Evolutionary conservation across 2,113 vertebrate genomes (phyloP), one percentile per base, ranked within the genome.

Genomic region (Crypturellus undulatus): DNA sequence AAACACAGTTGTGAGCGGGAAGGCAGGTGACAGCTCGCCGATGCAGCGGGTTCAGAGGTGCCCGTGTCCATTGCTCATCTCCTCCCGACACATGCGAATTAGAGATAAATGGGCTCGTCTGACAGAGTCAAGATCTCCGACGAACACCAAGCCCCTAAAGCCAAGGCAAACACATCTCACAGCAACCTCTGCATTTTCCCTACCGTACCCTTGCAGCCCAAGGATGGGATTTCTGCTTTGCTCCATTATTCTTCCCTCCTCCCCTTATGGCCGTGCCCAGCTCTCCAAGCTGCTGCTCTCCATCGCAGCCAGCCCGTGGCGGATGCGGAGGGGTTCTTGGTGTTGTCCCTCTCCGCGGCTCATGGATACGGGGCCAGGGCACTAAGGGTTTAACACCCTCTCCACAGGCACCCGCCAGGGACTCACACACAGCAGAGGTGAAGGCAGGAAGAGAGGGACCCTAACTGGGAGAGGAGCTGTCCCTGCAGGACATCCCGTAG

Each of bases 91-190:
- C 80, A 38, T 0, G 2, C 6, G 62, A 40, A 6, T 62, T 21
- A n/a, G 93, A 34, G 82, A 58, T 8, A 30, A 69, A 43, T 0
- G 67, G 22, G 32, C 30, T 45, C 20, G 42, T 5, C 49, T 24
- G 21, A 16, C 34, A 36, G 52, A 14, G 10, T 38, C 30, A 56
- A 75, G 4, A 38, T 68, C 32, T 32, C 32, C 11, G 77, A 24
- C 0, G 0, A 34, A 38, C 3, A 6, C 40, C 25, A 7, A 30
- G n/a, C 47, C 91, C 3, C 0, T 25, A 30, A 32, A 51, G 14
- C 21, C 2, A 38, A 51, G 58, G 10, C 47, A 43, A 58, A 4
- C 0, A 3, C 0, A 0, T 40, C 14, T 52, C 12, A 0, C 64
- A 4, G 2, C 8, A 47, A 25, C 38, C 16, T n/a, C 81, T 3